Conservation (phyloP, 2,113 vertebrate genomes). For the Bothrops jararaca region DNA sequence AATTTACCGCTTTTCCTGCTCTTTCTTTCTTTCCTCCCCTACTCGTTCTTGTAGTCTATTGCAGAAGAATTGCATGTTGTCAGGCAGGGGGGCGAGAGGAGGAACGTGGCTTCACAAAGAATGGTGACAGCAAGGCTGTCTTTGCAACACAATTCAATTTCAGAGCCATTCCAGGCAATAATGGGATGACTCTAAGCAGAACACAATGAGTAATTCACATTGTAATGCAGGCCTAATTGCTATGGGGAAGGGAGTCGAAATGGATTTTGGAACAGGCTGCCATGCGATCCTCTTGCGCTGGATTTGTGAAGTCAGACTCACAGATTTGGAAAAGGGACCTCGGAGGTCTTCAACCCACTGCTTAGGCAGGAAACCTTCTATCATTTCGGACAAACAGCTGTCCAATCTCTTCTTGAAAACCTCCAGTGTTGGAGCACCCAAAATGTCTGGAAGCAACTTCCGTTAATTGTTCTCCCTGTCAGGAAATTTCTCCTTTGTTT, state of each 20-base stretch:
- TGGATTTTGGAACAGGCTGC: conserved; percentile 41
- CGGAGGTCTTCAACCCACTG: not conserved
- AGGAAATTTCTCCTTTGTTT: no score
- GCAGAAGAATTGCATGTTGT: not conserved
- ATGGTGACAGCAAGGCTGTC: conserved; percentile 10
- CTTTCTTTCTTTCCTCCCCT: not conserved
- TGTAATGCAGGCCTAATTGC: conserved; percentile 63
- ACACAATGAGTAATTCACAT: conserved; percentile 58
- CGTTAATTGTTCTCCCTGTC: no score
- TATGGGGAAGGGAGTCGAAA: not conserved
- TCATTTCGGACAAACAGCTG: no score
- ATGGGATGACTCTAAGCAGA: conserved; percentile 64
- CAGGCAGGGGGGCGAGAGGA: not conserved
- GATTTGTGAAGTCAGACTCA: not conserved
- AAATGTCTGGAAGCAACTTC: no score
- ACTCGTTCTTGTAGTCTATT: not conserved
- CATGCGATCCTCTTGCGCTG: not conserved
- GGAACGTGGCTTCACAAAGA: conserved; percentile 30
- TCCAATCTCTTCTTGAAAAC: no score
- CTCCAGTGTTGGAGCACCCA: no score
- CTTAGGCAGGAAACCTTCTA: not conserved
- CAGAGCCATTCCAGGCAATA: conserved; percentile 59
- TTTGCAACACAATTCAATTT: conserved; percentile 56
- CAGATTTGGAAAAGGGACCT: not conserved
- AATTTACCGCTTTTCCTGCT: not conserved